Conservation (phyloP, 2,797 vertebrate species). For the Sebastes paucispinis region DNA sequence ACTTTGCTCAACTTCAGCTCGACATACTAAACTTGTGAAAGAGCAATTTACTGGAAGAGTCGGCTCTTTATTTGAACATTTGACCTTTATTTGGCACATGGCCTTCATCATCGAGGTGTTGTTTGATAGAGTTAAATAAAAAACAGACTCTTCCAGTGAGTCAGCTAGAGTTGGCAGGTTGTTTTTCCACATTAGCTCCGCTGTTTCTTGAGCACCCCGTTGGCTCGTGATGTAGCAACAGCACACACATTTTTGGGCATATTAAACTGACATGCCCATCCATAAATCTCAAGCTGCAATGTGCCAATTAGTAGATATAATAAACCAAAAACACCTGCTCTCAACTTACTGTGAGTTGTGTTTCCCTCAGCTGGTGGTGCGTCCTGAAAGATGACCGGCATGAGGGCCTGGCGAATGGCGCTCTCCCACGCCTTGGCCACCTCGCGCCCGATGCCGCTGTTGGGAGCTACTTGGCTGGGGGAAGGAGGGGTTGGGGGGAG, state of each 20-base stretch:
- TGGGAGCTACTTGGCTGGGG: constrained; percentile 78
- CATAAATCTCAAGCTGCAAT: not conserved
- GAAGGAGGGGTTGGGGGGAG: constrained; percentile 68
- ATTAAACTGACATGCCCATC: not conserved
- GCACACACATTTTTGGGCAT: not conserved
- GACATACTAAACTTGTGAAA: not conserved
- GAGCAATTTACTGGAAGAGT: not conserved
- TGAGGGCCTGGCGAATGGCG: constrained; percentile 90
- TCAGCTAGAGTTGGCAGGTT: not conserved
- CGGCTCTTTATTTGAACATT: not conserved
- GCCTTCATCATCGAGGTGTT: not conserved
- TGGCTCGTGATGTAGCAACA: not conserved
- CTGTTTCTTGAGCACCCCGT: not conserved
- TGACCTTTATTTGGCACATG: too few relatives aligned
- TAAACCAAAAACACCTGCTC: not conserved
- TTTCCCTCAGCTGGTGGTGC: constrained; percentile 79
- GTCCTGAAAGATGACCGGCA: constrained; percentile 89
- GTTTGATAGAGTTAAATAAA: not conserved
- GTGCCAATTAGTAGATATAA: not conserved
- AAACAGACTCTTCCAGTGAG: not conserved
- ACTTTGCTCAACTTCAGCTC: not conserved
- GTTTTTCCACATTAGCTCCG: not conserved
- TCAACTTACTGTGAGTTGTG: constrained; percentile 78
- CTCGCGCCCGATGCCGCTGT: constrained; percentile 85
- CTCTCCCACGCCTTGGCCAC: constrained; percentile 88